phyloP scores from a whole-genome alignment of 1,140 invertebrate species.

The Philotrypesis tridentata region DNA sequence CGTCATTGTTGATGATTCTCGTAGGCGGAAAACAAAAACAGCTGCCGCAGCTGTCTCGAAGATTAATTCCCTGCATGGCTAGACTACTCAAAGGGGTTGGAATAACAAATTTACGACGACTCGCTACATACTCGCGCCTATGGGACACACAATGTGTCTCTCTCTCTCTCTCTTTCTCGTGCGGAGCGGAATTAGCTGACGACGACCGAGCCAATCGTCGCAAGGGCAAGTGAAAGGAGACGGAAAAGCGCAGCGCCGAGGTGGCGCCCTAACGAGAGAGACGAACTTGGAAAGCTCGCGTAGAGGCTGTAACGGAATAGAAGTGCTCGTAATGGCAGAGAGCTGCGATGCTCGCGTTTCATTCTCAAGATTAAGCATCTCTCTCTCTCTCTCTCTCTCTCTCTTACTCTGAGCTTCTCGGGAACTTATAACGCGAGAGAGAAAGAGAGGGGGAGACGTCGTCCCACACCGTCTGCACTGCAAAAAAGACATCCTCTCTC shows the following conservation, averaged over 20 bases:
- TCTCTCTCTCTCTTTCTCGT: no score
- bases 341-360: background rate
- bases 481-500: background rate
- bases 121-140: background rate
- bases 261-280: no score
- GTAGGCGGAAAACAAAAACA: slow-evolving; percentile 38
- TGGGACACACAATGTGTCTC: background rate
- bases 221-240: slow-evolving; percentile 40
- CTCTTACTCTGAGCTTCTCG: background rate
- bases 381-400: no score
- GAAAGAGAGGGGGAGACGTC: no score
- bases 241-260: no score
- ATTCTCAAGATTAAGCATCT: background rate
- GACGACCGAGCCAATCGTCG: slow-evolving; percentile 61
- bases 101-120: slow-evolving; percentile 61
- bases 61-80: slow-evolving; percentile 8
- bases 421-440: background rate
- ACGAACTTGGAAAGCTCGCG: no score
- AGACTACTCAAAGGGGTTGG: slow-evolving; percentile 54
- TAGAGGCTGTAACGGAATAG: no score
- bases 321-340: no score
- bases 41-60: slow-evolving; percentile 7
- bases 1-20: background rate
- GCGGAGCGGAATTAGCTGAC: slow-evolving; percentile 50
- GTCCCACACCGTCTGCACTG: no score